Evolutionary conservation across 2,113 vertebrate genomes (phyloP).

Genomic region (Bombycilla garrulus): DNA sequence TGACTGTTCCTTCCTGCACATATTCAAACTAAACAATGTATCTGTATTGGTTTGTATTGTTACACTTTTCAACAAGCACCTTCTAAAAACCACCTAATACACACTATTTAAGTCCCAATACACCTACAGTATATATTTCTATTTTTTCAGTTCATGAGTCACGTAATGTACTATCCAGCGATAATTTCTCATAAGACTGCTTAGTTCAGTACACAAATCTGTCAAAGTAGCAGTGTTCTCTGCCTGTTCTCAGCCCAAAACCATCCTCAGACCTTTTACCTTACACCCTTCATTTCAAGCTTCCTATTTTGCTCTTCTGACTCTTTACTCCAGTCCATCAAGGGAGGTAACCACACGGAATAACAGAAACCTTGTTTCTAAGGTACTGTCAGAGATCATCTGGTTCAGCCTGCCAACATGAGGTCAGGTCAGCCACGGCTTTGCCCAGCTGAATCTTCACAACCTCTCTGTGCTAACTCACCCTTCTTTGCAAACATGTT

Average conservation of each 20-base stretch:
- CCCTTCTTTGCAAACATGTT: not conserved
- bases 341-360: not conserved
- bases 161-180: not conserved
- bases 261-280: not conserved
- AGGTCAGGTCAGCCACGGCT: not conserved
- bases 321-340: not conserved
- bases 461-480: not conserved
- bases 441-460: not conserved
- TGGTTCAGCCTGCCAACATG: rapidly evolving
- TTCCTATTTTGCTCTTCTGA: not conserved
- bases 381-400: not conserved
- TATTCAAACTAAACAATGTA: not conserved
- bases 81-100: not conserved
- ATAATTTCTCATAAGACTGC: slow-evolving; percentile 1
- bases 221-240: not conserved
- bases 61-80: not conserved
- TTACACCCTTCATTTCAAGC: not conserved
- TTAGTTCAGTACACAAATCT: not conserved
- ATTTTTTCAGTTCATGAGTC: slow-evolving; percentile 15
- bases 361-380: not conserved
- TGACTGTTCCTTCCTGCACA: not conserved
- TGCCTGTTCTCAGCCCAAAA: not conserved
- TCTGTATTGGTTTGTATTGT: not conserved
- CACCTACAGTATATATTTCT: not conserved
- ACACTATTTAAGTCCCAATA: not conserved